Evolutionary conservation across 2,113 vertebrate species (phyloP).

Genomic region (Callithrix jacchus): DNA sequence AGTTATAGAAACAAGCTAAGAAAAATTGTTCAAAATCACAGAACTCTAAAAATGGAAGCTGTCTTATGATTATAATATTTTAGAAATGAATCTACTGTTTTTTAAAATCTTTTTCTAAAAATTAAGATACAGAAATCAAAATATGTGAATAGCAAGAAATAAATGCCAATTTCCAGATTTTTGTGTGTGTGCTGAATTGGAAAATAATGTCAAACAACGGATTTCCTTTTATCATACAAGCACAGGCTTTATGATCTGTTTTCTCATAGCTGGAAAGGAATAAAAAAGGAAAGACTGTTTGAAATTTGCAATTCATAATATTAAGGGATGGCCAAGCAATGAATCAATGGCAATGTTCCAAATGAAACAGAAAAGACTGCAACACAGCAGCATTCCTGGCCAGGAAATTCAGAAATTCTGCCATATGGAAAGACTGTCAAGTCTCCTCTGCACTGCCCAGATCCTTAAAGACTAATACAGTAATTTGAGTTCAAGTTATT

Average conservation of each 20-base stretch:
- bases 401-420: slow-evolving; percentile 31
- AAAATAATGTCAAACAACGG: slow-evolving; percentile 24
- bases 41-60: neutral
- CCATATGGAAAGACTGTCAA: neutral
- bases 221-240: slow-evolving; percentile 37
- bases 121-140: slow-evolving; percentile 36
- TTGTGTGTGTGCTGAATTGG: slow-evolving; percentile 4
- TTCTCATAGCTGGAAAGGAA: slow-evolving; percentile 37
- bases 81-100: slow-evolving; percentile 25
- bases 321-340: slow-evolving; percentile 34
- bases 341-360: slow-evolving; percentile 51
- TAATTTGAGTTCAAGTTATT: neutral
- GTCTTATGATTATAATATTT: neutral
- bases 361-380: slow-evolving; percentile 24
- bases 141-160: neutral
- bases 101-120: neutral
- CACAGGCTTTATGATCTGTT: neutral
- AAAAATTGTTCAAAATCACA: neutral
- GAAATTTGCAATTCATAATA: slow-evolving; percentile 53
- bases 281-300: slow-evolving; percentile 20
- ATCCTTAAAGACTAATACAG: neutral
- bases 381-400: neutral
- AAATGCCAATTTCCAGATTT: slow-evolving; percentile 58
- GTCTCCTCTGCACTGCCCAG: neutral
- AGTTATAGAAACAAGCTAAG: neutral